Conservation (phyloP, 92 coral and sea anemone genomes). For the Epizoanthus scotinus region DNA sequence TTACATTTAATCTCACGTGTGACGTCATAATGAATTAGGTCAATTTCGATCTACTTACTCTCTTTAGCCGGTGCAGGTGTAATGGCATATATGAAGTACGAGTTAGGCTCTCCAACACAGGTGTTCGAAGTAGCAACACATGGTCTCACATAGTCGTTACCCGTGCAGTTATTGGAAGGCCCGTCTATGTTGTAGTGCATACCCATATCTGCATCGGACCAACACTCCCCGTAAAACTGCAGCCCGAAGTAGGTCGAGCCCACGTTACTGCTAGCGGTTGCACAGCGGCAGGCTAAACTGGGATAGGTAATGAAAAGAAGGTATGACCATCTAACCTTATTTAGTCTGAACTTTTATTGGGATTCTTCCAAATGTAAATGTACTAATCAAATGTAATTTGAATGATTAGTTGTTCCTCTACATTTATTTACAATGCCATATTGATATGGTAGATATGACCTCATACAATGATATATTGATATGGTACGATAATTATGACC, state of each 20-base stretch:
- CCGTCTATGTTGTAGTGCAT: neutral
- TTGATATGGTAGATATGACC: no score
- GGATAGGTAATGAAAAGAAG: neutral
- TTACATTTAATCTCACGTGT: no score
- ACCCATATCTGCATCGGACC: conserved; percentile 44
- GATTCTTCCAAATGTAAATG: neutral
- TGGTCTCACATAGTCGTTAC: conserved; percentile 11
- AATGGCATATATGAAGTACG: neutral
- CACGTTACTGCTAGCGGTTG: conserved; percentile 10
- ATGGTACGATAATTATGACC: no score
- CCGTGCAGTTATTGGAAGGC: neutral
- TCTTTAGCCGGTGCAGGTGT: neutral
- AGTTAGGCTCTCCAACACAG: conserved; percentile 4
- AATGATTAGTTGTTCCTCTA: no score
- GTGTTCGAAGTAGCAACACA: conserved; percentile 4
- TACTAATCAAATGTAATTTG: no score
- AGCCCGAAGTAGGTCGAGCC: conserved; percentile 47
- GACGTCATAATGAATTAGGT: no score
- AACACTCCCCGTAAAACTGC: conserved; percentile 55
- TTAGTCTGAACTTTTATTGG: neutral
- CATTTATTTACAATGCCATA: no score
- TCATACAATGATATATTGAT: no score
- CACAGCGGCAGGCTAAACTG: conserved; percentile 39
- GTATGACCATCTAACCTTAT: neutral
- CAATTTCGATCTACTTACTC: neutral